Evolutionary conservation across 2,797 vertebrate species (phyloP).

Genomic region (Spea hammondii): DNA sequence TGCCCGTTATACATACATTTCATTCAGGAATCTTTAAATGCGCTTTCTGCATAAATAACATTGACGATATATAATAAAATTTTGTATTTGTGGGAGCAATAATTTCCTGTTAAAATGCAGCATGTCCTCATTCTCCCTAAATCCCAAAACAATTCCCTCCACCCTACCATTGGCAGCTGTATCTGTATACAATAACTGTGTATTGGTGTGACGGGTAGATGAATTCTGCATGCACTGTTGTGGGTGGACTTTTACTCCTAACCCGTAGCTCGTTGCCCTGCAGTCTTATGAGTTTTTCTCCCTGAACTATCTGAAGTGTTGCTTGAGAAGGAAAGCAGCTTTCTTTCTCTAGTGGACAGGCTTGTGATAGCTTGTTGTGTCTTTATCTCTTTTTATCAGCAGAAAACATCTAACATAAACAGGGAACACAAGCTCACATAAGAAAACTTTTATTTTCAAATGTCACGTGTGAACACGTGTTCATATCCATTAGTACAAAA

Average conservation of each 20-base stretch:
- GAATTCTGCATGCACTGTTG: not conserved
- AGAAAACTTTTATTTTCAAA: not conserved
- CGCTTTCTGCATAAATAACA: too few relatives aligned
- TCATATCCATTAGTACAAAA: not conserved
- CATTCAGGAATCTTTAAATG: too few relatives aligned
- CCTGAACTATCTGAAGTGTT: not conserved
- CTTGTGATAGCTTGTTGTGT: not conserved
- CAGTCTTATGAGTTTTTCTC: not conserved
- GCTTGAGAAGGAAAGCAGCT: not conserved
- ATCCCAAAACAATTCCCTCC: not conserved
- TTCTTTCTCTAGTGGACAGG: not conserved
- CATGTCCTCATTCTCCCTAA: not conserved
- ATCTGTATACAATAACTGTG: not conserved
- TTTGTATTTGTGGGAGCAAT: too few relatives aligned
- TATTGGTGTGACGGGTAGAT: slow-evolving; percentile 7
- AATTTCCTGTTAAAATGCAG: not conserved
- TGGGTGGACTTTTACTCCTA: not conserved
- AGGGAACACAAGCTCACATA: not conserved
- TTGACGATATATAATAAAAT: too few relatives aligned
- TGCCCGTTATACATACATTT: too few relatives aligned
- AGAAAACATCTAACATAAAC: slow-evolving; percentile 14
- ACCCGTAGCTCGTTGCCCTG: not conserved
- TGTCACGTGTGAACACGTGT: not conserved
- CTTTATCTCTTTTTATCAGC: slow-evolving; percentile 7
- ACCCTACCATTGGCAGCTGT: slow-evolving; percentile 3